Evolutionary conservation across 2,113 vertebrate genomes (phyloP).

Genomic region (Argyrosomus japonicus): DNA sequence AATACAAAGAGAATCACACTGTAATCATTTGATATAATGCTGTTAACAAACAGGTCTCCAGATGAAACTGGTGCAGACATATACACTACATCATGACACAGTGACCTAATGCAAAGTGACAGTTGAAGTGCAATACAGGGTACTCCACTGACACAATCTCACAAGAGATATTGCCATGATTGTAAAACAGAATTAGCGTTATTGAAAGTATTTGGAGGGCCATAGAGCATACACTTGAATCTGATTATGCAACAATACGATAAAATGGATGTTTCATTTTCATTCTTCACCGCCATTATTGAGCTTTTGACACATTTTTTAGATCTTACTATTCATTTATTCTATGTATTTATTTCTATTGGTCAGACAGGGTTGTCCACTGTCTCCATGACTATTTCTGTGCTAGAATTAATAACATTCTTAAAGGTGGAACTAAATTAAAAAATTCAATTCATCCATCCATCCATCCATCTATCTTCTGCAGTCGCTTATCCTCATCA

Average conservation of each 20-base stretch:
- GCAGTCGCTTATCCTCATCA: too few relatives aligned
- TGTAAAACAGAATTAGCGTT: not conserved
- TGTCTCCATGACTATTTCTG: not conserved
- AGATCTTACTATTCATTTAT: not conserved
- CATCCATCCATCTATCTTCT: too few relatives aligned
- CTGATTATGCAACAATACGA: not conserved
- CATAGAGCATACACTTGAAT: not conserved
- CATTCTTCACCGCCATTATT: not conserved
- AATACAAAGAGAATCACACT: slow-evolving; percentile 55
- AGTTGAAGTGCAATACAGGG: not conserved
- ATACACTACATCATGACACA: slow-evolving; percentile 7
- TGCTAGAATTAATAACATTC: too few relatives aligned
- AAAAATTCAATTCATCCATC: too few relatives aligned
- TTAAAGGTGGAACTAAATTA: not conserved
- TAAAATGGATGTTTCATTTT: not conserved
- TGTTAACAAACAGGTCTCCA: slow-evolving; percentile 27
- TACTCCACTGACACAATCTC: not conserved
- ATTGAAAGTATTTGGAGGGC: not conserved
- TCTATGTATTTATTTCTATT: not conserved
- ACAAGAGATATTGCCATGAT: not conserved
- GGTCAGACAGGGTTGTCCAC: not conserved
- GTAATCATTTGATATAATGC: slow-evolving; percentile 34
- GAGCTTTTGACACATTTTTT: not conserved
- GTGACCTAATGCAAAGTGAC: slow-evolving; percentile 3
- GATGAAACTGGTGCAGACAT: slow-evolving; percentile 11